These are phyloP conservation scores for Helogale parvula DNA, from an alignment of 2,113 vertebrate genomes.

Conservation along the genomic window DNA sequence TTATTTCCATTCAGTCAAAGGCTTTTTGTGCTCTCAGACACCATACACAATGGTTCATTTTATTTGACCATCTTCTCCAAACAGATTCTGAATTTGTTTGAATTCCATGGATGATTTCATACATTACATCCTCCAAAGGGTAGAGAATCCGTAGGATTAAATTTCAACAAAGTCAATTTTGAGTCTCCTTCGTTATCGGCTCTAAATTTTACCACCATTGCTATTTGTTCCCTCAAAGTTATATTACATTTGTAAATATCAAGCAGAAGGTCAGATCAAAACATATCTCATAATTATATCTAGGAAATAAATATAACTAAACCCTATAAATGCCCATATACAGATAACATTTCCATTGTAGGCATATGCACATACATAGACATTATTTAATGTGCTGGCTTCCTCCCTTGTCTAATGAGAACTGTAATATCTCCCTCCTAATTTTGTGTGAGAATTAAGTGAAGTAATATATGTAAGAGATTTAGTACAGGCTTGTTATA, in stretches of 20 bases:
- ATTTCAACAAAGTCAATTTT: conserved; percentile 80
- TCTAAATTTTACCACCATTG: conserved; percentile 68
- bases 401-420: neutral
- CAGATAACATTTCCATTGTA: neutral
- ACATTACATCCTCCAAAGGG: conserved; percentile 84
- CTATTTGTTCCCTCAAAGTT: conserved; percentile 54
- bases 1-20: conserved; percentile 87
- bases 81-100: conserved; percentile 85
- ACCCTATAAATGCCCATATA: neutral
- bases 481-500: neutral
- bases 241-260: conserved; percentile 38
- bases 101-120: conserved; percentile 87
- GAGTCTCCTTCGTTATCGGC: conserved; percentile 64
- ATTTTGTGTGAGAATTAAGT: conserved; percentile 5
- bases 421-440: neutral
- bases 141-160: conserved; percentile 83
- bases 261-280: conserved; percentile 26
- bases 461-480: neutral
- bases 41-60: conserved; percentile 86
- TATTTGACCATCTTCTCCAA: conserved; percentile 86
- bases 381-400: neutral
- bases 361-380: neutral
- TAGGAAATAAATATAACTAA: conserved; percentile 39
- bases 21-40: conserved; percentile 85
- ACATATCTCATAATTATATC: conserved; percentile 7